These are phyloP conservation scores for Spilosoma lubricipeda DNA, from an alignment of 2,888 invertebrate genomes.

Conservation along the genomic window DNA sequence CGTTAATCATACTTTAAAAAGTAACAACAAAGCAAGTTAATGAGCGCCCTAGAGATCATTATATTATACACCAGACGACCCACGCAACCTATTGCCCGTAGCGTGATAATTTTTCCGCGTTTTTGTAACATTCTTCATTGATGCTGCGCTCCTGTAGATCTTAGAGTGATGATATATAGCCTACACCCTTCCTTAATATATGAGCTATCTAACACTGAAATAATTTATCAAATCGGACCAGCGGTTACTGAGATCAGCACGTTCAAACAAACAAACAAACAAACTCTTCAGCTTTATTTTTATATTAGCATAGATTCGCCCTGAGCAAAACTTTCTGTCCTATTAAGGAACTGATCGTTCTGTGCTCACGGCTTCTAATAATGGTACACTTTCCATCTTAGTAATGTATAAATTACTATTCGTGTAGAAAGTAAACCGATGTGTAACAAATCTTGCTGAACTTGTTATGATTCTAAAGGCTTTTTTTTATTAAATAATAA, in stretches of 20 bases:
- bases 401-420: constrained; percentile 47
- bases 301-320: not conserved
- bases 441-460: constrained; percentile 34
- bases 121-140: too few relatives aligned
- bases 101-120: too few relatives aligned
- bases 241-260: too few relatives aligned
- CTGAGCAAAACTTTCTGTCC: constrained; percentile 36
- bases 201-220: too few relatives aligned
- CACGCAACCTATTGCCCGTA: too few relatives aligned
- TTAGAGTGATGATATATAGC: too few relatives aligned
- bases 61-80: not conserved
- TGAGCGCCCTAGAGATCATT: not conserved
- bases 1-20: not conserved
- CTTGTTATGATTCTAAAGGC: constrained; percentile 5
- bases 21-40: not conserved
- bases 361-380: constrained; percentile 17
- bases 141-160: too few relatives aligned
- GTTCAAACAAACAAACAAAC: too few relatives aligned
- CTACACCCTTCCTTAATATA: too few relatives aligned
- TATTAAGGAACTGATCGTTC: constrained; percentile 23
- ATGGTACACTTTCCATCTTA: constrained; percentile 51
- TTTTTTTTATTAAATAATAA: constrained; percentile 1
- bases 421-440: constrained; percentile 57
- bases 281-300: too few relatives aligned
- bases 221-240: too few relatives aligned